phyloP scores from a whole-genome alignment of 1,140 invertebrate species.

The Pemphigus obesinymphae region DNA sequence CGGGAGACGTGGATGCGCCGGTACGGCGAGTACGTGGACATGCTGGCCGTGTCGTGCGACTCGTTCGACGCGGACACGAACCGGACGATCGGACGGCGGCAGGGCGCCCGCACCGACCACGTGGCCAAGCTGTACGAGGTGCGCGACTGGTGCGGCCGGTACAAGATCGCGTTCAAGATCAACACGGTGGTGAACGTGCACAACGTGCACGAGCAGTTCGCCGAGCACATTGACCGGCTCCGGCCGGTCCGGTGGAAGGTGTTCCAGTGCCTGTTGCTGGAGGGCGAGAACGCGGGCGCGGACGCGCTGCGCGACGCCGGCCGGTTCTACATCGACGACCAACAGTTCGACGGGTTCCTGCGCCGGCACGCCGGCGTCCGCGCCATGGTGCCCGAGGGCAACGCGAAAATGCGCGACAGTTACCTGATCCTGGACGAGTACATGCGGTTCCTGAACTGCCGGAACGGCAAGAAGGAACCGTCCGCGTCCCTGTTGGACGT shows the following conservation, averaged over 20 bases:
- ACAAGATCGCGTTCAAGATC: constrained; percentile 54
- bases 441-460: constrained; percentile 56
- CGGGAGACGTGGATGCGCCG: constrained; percentile 50
- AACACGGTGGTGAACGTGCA: constrained; percentile 56
- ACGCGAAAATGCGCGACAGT: constrained; percentile 54
- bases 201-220: constrained; percentile 54
- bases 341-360: constrained; percentile 53
- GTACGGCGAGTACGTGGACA: constrained; percentile 51
- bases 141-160: constrained; percentile 51
- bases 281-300: constrained; percentile 54
- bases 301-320: constrained; percentile 52
- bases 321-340: constrained; percentile 52
- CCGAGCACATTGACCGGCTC: constrained; percentile 49
- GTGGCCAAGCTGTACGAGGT: constrained; percentile 51
- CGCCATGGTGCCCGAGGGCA: constrained; percentile 55
- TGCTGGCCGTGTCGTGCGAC: constrained; percentile 53
- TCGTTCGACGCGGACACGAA: constrained; percentile 53
- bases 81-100: constrained; percentile 51
- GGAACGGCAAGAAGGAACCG: constrained; percentile 51
- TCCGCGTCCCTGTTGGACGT: constrained; percentile 54
- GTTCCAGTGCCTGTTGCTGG: constrained; percentile 54
- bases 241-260: constrained; percentile 54
- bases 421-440: constrained; percentile 56
- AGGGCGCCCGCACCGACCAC: constrained; percentile 50
- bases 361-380: constrained; percentile 46